phyloP scores from a whole-genome alignment of 2,113 vertebrate species.

The Dryoscopus gambensis region DNA sequence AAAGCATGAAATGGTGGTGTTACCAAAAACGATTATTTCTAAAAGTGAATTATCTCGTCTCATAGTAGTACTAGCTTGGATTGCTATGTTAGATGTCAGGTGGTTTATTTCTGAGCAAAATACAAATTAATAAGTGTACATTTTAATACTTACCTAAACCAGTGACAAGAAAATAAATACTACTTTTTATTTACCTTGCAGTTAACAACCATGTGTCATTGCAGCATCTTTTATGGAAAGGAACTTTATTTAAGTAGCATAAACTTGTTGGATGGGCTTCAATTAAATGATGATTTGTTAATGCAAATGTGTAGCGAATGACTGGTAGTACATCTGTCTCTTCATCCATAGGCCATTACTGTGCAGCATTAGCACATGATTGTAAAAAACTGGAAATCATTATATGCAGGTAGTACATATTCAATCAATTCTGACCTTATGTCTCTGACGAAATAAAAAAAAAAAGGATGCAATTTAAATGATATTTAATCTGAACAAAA shows the following conservation, averaged over 20 bases:
- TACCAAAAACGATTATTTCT: constrained; percentile 64
- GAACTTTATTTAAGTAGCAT: constrained; percentile 85
- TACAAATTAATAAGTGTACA: constrained; percentile 70
- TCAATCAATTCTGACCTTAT: constrained; percentile 81
- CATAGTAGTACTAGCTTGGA: constrained; percentile 42
- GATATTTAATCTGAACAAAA: constrained; percentile 66
- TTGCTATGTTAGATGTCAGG: constrained; percentile 59
- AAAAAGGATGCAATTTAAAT: constrained; percentile 65
- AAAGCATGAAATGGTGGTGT: constrained; percentile 61
- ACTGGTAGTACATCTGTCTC: constrained; percentile 81
- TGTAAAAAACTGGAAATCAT: constrained; percentile 78
- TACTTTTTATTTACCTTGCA: constrained; percentile 58
- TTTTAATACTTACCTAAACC: constrained; percentile 60
- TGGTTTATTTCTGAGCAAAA: constrained; percentile 69
- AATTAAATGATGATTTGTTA: constrained; percentile 87
- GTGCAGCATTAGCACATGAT: constrained; percentile 75
- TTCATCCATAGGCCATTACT: constrained; percentile 81
- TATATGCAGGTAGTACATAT: constrained; percentile 77
- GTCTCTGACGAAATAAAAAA: constrained; percentile 73
- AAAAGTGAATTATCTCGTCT: constrained; percentile 57
- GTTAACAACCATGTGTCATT: constrained; percentile 70
- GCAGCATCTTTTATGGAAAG: constrained; percentile 78
- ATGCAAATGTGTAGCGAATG: constrained; percentile 80
- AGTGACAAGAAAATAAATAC: constrained; percentile 63
- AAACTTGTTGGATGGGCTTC: constrained; percentile 84